Percentiles rank a stretch among this genome's conserved stretches.
Conservation (phyloP, 2,113 vertebrate species). For the Poeciliopsis retropinna region DNA sequence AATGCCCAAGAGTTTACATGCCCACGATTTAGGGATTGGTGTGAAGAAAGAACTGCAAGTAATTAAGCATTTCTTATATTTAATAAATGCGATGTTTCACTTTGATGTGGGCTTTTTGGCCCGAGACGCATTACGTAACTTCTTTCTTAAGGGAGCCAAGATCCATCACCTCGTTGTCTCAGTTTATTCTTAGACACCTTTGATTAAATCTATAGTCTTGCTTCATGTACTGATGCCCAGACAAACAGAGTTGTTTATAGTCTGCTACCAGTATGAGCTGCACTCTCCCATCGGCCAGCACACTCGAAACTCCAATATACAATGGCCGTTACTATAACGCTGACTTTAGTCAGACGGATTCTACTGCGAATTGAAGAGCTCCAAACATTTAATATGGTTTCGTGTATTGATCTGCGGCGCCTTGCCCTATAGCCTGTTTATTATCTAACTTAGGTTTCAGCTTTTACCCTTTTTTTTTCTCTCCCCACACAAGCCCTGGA, state of each 20-base stretch:
- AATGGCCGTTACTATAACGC: constrained; percentile 48
- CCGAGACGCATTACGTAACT: neutral
- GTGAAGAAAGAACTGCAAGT: neutral
- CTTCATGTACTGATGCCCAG: neutral
- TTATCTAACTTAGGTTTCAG: constrained; percentile 70
- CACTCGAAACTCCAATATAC: constrained; percentile 53
- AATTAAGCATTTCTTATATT: neutral
- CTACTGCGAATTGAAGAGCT: constrained; percentile 64
- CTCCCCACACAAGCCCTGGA: constrained; percentile 39
- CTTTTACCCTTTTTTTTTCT: constrained; percentile 55
- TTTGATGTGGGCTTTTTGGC: neutral
- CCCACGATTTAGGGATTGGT: too few relatives aligned
- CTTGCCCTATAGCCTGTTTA: constrained; percentile 68
- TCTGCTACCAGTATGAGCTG: constrained; percentile 6
- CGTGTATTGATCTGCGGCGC: constrained; percentile 72
- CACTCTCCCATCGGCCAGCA: constrained; percentile 20
- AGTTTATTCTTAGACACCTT: neutral
- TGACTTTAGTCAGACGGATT: constrained; percentile 64
- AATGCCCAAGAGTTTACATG: too few relatives aligned
- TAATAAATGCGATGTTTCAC: neutral
- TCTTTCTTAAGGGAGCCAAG: neutral
- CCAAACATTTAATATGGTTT: constrained; percentile 73
- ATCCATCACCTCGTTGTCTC: neutral
- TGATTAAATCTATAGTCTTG: neutral
- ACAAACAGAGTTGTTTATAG: constrained; percentile 1